Conservation (phyloP, 2,797 vertebrate genomes). For the Gobionotothen gibberifrons region DNA sequence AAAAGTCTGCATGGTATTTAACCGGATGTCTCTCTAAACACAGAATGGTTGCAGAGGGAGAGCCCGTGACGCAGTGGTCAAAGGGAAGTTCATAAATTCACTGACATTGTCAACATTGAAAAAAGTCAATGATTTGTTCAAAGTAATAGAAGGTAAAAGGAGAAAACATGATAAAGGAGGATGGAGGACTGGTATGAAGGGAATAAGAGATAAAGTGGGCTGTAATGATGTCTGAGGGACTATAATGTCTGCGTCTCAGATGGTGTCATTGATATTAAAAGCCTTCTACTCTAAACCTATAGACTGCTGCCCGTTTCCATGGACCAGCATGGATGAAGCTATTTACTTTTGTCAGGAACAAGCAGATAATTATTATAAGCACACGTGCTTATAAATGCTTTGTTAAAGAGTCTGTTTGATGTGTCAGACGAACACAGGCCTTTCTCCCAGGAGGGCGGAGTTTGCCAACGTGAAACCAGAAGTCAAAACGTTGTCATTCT, state of each 20-base stretch:
- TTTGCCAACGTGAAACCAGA: too few relatives aligned
- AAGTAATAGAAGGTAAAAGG: constrained; percentile 1
- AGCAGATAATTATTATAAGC: constrained; percentile 6
- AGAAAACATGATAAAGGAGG: constrained; percentile 1
- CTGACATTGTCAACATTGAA: constrained; percentile 49
- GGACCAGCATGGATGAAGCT: constrained; percentile 11
- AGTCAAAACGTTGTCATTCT: too few relatives aligned
- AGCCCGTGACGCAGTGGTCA: constrained; percentile 17
- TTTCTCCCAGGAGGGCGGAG: too few relatives aligned
- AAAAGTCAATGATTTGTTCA: constrained; percentile 27
- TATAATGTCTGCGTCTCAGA: constrained; percentile 35
- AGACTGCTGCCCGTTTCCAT: constrained; percentile 35
- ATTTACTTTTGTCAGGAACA: constrained; percentile 6
- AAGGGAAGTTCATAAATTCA: constrained; percentile 56
- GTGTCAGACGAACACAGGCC: too few relatives aligned
- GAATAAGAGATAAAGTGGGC: constrained; percentile 21
- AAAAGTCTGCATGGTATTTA: constrained; percentile 25
- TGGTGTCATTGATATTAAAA: constrained; percentile 45
- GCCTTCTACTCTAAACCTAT: constrained; percentile 28
- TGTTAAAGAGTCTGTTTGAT: background rate
- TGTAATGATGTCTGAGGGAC: constrained; percentile 29
- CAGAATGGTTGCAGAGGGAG: constrained; percentile 23
- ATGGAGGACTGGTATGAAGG: background rate
- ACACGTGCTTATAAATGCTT: background rate
- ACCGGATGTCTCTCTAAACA: constrained; percentile 16